These are phyloP conservation scores for Pelagia noctiluca DNA, from an alignment of 30 jellyfish, hydroid and myxozoan genomes.

Conservation along the genomic window DNA sequence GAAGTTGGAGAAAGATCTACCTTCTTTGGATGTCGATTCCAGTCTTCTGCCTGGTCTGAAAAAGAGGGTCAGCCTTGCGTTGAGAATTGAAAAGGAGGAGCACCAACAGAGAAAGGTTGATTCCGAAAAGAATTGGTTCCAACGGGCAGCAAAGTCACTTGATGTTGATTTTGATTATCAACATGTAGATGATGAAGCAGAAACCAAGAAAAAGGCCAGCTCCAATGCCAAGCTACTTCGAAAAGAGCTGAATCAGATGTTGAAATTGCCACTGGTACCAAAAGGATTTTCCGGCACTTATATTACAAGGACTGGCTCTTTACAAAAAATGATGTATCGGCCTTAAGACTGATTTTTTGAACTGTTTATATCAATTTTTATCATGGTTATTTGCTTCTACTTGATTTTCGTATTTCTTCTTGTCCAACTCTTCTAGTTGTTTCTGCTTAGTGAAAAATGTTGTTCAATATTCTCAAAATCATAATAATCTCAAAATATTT, in stretches of 20 bases:
- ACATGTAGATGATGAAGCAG: constrained; percentile 5
- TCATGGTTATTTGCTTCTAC: too few species aligned
- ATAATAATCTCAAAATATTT: too few species aligned
- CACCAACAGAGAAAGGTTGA: constrained; percentile 65
- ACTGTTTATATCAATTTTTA: too few species aligned
- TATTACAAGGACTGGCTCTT: constrained; percentile 81
- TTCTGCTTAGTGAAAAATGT: too few species aligned
- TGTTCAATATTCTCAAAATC: too few species aligned
- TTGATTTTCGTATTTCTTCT: too few species aligned
- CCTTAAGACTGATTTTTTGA: too few species aligned
- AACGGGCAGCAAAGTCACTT: constrained; percentile 78
- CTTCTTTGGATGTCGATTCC: constrained; percentile 68
- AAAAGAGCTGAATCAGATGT: constrained; percentile 48
- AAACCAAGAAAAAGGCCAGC: constrained; percentile 27
- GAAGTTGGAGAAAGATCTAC: constrained; percentile 67
- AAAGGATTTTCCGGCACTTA: constrained; percentile 88
- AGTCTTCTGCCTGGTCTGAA: constrained; percentile 69
- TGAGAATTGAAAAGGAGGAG: constrained; percentile 79
- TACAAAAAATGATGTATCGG: constrained; percentile 25
- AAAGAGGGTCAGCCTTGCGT: constrained; percentile 78
- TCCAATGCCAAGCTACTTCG: constrained; percentile 4
- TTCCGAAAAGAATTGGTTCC: constrained; percentile 68
- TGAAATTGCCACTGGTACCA: constrained; percentile 73
- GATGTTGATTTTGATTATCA: constrained; percentile 72
- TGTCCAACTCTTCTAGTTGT: too few species aligned